Base-by-base conservation (phyloP, 2,113 vertebrate species). In the Neolamprologus toae region DNA sequence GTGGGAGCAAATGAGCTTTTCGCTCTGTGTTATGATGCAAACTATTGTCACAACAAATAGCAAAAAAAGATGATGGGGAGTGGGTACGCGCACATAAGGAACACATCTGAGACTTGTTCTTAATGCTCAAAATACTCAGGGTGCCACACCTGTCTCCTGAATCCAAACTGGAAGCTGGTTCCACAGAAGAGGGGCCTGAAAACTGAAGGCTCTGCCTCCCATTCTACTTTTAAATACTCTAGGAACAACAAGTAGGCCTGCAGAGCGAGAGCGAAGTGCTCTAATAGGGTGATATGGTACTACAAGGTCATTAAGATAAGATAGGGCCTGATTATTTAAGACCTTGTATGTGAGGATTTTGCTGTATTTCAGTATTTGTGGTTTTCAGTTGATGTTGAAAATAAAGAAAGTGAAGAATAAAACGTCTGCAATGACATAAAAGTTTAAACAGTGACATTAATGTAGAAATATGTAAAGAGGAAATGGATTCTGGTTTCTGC, bases 181-280 rank as follows among this genome's bases (percentile, higher is more conserved):
- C 54, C 54, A 55, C 21, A 55, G 54, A 55, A 5, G 54, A 55
- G 54, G 21, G 12, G 54, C 54, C 54, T 57, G 54, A 57, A 57
- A 57, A 57, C 54, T 57, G 54, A 57, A 57, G 54, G 21, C 12
- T 57, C 54, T 2, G 0, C 54, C 54, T 26, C 54, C 21, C 54
- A 57, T 26, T 57, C 54, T 57, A 26, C 54, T 14, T 55, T 55
- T 55, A 57, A 26, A 26, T 57, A 26, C 23, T 57, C 23, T 14
- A 26, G 54, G 23, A 57, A 57, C 23, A 28, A 57, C 12, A 28
- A 57, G 54, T 26, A 57, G 12, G 54, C 23, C 54, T 57, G 54
- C 23, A 57, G 54, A 0, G 54, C 0, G 3, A 0, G 13, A 57
- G 23, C 13, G 1, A 16, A 57, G 55, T 1, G 55, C 55, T 57